Conservation (phyloP, 1,140 invertebrate genomes). For the Drosophila orosa region DNA sequence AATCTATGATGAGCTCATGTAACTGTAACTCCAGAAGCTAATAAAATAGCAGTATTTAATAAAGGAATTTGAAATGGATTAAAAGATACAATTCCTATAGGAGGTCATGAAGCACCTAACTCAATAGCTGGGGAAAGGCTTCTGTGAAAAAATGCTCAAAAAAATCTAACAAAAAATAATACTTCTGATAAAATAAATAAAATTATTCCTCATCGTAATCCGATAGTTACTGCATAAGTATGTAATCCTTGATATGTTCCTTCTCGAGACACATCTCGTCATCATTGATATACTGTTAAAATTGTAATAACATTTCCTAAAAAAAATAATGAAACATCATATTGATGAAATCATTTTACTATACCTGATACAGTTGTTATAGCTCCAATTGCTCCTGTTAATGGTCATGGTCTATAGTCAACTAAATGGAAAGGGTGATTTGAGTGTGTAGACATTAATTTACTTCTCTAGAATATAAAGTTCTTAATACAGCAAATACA, state of each 20-base stretch:
- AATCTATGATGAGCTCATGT: slow-evolving; percentile 86
- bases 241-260: slow-evolving; percentile 86
- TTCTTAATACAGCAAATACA: slow-evolving; percentile 85
- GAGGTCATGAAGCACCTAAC: slow-evolving; percentile 87
- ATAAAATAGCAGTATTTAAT: slow-evolving; percentile 87
- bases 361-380: slow-evolving; percentile 56
- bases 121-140: slow-evolving; percentile 87
- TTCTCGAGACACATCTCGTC: slow-evolving; percentile 87
- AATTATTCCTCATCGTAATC: slow-evolving; percentile 74
- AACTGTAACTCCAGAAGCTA: slow-evolving; percentile 86
- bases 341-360: slow-evolving; percentile 84
- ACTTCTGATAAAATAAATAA: slow-evolving; percentile 57
- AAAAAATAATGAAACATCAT: slow-evolving; percentile 84
- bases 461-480: slow-evolving; percentile 85
- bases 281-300: slow-evolving; percentile 87
- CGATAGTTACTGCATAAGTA: slow-evolving; percentile 78
- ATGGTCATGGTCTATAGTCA: slow-evolving; percentile 84
- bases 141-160: slow-evolving; percentile 86
- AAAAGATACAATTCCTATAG: slow-evolving; percentile 86
- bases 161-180: slow-evolving; percentile 54
- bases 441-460: slow-evolving; percentile 84
- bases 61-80: slow-evolving; percentile 87
- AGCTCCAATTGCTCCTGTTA: slow-evolving; percentile 51
- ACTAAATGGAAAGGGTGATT: slow-evolving; percentile 86
- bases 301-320: slow-evolving; percentile 84